Percentiles rank a stretch among this genome's conserved stretches.
phyloP scores from a whole-genome alignment of 2,113 vertebrate species.

The Athene cunicularia region DNA sequence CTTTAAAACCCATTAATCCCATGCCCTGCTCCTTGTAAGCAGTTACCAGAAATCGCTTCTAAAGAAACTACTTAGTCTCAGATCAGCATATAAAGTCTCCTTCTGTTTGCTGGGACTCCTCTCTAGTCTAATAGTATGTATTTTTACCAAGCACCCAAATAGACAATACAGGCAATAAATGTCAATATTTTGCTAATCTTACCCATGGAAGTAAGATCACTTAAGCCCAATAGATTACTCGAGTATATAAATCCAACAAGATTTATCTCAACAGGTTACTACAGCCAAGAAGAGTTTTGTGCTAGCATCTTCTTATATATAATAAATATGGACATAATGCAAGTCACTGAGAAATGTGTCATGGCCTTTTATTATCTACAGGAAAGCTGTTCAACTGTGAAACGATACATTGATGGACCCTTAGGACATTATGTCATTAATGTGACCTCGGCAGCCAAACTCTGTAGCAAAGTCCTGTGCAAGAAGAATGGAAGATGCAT shows the following conservation, averaged over 20 bases:
- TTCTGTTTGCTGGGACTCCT: not conserved
- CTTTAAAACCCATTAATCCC: not conserved
- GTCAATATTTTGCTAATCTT: not conserved
- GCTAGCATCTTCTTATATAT: not conserved
- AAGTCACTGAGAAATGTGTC: not conserved
- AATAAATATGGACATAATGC: not conserved
- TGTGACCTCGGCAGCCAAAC: constrained; percentile 87
- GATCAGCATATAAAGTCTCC: not conserved
- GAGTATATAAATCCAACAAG: not conserved
- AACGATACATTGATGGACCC: constrained; percentile 80
- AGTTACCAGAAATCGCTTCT: not conserved
- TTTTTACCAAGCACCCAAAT: not conserved
- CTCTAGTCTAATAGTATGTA: not conserved
- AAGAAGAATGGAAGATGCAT: constrained; percentile 88
- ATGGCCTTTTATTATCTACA: constrained; percentile 48
- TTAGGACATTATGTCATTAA: constrained; percentile 89
- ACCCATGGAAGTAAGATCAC: not conserved
- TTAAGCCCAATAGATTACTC: not conserved
- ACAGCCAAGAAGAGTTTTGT: not conserved
- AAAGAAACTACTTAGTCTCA: not conserved
- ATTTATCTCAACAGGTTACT: not conserved
- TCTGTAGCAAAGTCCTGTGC: constrained; percentile 89
- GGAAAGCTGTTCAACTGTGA: constrained; percentile 85
- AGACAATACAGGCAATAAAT: not conserved
- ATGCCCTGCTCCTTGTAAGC: not conserved